A percentile compares a stretch with the other conserved stretches of the same genome.
Evolutionary conservation across 2,113 vertebrate species (phyloP).

Genomic region (Platichthys flesus): DNA sequence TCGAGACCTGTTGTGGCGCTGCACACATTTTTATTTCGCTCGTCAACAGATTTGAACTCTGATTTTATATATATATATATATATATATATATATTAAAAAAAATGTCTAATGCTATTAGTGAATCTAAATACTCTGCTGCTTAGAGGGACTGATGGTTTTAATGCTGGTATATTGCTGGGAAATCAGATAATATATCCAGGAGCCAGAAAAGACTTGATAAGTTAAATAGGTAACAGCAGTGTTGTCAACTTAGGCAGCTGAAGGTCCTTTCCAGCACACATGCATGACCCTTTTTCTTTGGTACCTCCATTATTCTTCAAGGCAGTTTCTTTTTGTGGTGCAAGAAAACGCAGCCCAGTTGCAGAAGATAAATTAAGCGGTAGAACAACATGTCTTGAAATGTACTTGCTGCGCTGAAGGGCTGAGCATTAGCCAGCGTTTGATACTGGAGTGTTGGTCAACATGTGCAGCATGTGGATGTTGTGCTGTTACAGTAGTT

Average conservation of each 20-base stretch:
- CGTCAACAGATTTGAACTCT: no score
- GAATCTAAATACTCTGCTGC: neutral
- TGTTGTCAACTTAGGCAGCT: neutral
- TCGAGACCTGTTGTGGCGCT: neutral
- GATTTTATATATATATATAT: no score
- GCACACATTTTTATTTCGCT: neutral
- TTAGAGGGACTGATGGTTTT: neutral
- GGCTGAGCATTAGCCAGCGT: neutral
- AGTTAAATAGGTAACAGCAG: neutral
- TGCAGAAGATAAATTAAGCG: neutral
- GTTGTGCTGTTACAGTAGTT: neutral
- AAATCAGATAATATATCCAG: neutral
- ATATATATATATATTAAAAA: no score
- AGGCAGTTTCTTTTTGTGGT: neutral
- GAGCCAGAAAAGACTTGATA: neutral
- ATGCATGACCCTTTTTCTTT: neutral
- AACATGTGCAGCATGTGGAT: neutral
- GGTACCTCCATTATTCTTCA: neutral
- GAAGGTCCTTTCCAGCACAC: neutral
- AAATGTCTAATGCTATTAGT: neutral
- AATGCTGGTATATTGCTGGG: neutral
- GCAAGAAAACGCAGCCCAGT: neutral
- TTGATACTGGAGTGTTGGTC: conserved; percentile 1
- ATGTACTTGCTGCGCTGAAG: neutral
- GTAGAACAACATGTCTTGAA: neutral